Evolutionary conservation across 2,797 vertebrate genomes (phyloP).

Genomic region (Sebastes trivittatus): DNA sequence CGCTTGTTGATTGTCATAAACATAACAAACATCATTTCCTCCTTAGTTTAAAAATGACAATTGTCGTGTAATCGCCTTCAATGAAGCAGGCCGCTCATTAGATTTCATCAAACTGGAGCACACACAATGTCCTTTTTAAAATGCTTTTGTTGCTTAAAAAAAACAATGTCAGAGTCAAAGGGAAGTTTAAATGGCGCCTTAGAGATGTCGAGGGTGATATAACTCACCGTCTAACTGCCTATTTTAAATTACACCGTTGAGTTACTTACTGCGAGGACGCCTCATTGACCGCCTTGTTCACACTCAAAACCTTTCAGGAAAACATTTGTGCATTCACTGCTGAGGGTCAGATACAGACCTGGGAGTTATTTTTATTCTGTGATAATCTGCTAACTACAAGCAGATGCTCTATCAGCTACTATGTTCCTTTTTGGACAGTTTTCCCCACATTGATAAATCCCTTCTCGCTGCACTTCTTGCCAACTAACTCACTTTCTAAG

Average conservation of each 20-base stretch:
- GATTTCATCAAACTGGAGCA: constrained; percentile 1
- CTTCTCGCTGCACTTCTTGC: constrained; percentile 9
- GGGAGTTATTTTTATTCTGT: constrained; percentile 48
- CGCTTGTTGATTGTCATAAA: constrained; percentile 59
- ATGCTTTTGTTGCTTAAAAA: neutral
- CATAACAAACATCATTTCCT: constrained; percentile 40
- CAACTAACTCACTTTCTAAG: constrained; percentile 26
- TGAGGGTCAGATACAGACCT: constrained; percentile 21
- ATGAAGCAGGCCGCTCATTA: constrained; percentile 13
- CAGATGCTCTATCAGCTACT: constrained; percentile 55
- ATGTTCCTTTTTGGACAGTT: constrained; percentile 4
- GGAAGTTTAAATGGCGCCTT: neutral
- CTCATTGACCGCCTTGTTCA: constrained; percentile 28
- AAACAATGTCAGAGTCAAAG: constrained; percentile 12
- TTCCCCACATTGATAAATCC: constrained; percentile 29
- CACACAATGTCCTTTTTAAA: neutral
- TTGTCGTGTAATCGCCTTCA: constrained; percentile 33
- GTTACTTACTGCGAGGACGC: constrained; percentile 18
- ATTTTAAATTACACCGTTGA: neutral
- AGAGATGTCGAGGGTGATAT: neutral
- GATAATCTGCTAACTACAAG: constrained; percentile 56
- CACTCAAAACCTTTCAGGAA: constrained; percentile 34
- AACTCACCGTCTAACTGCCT: constrained; percentile 1
- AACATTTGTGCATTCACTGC: constrained; percentile 38
- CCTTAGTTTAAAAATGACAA: constrained; percentile 27